Conservation (phyloP, 2,888 invertebrate genomes). For the Empis stercorea region DNA sequence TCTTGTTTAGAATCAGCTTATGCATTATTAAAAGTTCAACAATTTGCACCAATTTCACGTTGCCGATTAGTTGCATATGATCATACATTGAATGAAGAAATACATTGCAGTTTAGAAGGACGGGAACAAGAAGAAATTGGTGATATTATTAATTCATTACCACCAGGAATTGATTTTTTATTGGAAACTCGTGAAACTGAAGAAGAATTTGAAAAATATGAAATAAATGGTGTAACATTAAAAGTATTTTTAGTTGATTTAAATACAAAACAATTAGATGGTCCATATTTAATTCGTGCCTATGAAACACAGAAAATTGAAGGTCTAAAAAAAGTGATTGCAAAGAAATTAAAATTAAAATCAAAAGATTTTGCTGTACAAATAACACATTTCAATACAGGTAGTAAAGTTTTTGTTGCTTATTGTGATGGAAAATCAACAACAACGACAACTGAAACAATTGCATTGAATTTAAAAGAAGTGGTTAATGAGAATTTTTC, state of each 20-base stretch:
- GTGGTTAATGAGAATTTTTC: conserved; percentile 38
- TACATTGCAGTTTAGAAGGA: conserved; percentile 54
- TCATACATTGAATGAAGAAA: conserved; percentile 42
- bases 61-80: conserved; percentile 62
- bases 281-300: conserved; percentile 47
- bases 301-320: conserved; percentile 42
- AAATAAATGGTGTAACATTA: conserved; percentile 44
- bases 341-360: conserved; percentile 37
- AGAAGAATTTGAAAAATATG: conserved; percentile 48
- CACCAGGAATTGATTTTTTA: conserved; percentile 43
- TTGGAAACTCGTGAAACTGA: conserved; percentile 50
- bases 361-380: conserved; percentile 9
- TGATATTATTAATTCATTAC: conserved; percentile 24
- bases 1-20: conserved; percentile 48
- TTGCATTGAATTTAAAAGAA: conserved; percentile 33
- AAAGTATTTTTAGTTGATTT: conserved; percentile 51
- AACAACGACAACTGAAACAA: conserved; percentile 30
- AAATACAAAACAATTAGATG: conserved; percentile 45
- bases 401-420: conserved; percentile 39
- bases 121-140: conserved; percentile 39
- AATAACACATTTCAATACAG: not conserved
- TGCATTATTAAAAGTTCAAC: conserved; percentile 44
- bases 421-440: conserved; percentile 15
- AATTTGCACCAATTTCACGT: conserved; percentile 45
- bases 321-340: conserved; percentile 45